A percentile compares a stretch with the other conserved stretches of the same genome.
These are phyloP conservation scores for Drosophila parthenogenetica DNA, from an alignment of 2,888 invertebrate genomes.

Conservation along the genomic window DNA sequence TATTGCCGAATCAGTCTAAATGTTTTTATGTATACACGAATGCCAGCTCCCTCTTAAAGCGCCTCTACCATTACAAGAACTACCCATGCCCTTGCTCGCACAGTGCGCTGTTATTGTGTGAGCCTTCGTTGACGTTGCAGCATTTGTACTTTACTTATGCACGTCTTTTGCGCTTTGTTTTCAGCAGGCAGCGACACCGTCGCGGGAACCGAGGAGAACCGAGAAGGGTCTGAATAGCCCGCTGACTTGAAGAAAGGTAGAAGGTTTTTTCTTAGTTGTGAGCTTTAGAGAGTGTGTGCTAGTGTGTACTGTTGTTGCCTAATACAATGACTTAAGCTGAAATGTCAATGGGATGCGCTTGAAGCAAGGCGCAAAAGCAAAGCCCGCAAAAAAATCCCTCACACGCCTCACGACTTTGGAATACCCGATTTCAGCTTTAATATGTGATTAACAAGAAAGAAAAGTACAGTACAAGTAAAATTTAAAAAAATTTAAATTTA, in stretches of 20 bases:
- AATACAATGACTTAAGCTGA: slow-evolving; percentile 79
- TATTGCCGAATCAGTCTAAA: slow-evolving; percentile 67
- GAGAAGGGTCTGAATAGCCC: slow-evolving; percentile 36
- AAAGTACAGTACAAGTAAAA: too few relatives aligned
- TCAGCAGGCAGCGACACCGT: slow-evolving; percentile 47
- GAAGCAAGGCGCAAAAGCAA: slow-evolving; percentile 42
- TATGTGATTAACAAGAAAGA: too few relatives aligned
- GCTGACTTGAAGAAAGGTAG: slow-evolving; percentile 17
- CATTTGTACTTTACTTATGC: slow-evolving; percentile 74
- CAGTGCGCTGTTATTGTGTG: slow-evolving; percentile 65
- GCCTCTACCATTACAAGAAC: neutral
- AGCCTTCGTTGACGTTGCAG: slow-evolving; percentile 74
- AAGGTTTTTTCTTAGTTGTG: slow-evolving; percentile 31
- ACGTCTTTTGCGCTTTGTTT: slow-evolving; percentile 75
- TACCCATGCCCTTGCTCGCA: neutral
- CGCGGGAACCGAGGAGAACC: slow-evolving; percentile 38
- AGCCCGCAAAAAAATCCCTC: neutral
- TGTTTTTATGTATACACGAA: slow-evolving; percentile 74
- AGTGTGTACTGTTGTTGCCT: slow-evolving; percentile 57
- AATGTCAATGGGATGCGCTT: slow-evolving; percentile 78
- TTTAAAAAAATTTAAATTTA: too few relatives aligned
- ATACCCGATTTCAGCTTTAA: too few relatives aligned
- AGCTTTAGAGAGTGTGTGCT: slow-evolving; percentile 51
- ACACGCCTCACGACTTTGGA: too few relatives aligned
- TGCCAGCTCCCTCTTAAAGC: neutral